Evolutionary conservation across 1,140 invertebrate genomes (phyloP).

Genomic region (Periplaneta americana): DNA sequence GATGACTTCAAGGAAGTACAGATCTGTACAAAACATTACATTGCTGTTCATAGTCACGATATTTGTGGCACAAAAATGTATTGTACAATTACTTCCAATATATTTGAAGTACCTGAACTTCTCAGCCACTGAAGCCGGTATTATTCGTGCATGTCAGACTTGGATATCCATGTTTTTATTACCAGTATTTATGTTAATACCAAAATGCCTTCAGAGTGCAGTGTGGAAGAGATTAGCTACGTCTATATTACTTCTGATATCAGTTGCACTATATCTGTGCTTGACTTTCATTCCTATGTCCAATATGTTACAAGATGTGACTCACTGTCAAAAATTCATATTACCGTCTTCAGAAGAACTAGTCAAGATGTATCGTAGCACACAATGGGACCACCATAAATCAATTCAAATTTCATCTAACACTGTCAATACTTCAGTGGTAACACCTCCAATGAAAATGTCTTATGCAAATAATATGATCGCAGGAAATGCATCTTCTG

Average conservation of each 20-base stretch:
- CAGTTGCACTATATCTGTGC: background rate
- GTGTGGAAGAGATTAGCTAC: background rate
- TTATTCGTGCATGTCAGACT: conserved; percentile 6
- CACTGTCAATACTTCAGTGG: background rate
- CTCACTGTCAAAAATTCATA: background rate
- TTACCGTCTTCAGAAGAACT: background rate
- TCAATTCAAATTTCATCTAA: background rate
- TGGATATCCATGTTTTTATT: background rate
- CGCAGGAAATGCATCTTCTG: background rate
- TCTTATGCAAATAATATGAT: background rate
- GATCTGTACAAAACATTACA: background rate
- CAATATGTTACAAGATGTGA: background rate
- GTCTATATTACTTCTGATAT: background rate
- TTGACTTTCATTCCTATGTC: background rate
- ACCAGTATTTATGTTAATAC: background rate
- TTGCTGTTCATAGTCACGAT: background rate
- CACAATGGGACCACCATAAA: background rate
- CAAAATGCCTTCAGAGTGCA: background rate
- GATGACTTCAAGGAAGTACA: background rate
- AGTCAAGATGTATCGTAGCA: background rate
- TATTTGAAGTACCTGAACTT: conserved; percentile 8
- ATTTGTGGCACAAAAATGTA: conserved; percentile 4
- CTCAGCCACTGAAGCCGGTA: conserved; percentile 1
- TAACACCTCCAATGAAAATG: background rate
- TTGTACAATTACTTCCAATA: background rate